Conservation (phyloP, 2,113 vertebrate genomes). For the Aplodontia rufa region DNA sequence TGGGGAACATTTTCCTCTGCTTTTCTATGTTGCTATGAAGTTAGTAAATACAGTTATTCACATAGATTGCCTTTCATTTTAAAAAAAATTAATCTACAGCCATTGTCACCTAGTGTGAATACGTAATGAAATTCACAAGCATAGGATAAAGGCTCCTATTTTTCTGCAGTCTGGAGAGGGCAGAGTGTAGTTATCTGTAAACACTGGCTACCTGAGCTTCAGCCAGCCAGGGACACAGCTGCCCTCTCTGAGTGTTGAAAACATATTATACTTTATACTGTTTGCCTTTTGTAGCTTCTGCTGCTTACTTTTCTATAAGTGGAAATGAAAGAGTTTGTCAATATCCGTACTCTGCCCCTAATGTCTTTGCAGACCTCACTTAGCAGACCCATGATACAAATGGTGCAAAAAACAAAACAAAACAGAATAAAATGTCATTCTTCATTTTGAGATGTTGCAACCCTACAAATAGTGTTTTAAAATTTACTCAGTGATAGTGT, state of each 20-base stretch:
- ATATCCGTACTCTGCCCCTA: background rate
- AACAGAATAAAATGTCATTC: constrained; percentile 8
- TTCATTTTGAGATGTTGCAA: background rate
- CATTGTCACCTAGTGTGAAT: constrained; percentile 35
- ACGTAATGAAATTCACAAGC: constrained; percentile 33
- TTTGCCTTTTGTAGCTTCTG: constrained; percentile 14
- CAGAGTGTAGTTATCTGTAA: background rate
- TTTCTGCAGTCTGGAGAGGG: background rate
- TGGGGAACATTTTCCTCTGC: constrained; percentile 52
- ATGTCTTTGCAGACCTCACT: background rate
- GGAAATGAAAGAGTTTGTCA: background rate
- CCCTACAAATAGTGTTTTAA: background rate
- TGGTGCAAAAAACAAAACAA: background rate
- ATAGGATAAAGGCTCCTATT: background rate
- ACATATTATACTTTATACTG: background rate
- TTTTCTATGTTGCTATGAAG: constrained; percentile 45
- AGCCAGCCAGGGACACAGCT: background rate
- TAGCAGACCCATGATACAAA: constrained; percentile 11
- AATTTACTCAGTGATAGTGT: background rate
- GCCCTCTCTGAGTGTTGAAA: background rate
- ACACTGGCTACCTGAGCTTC: background rate
- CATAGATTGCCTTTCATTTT: constrained; percentile 16
- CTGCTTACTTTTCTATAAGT: background rate
- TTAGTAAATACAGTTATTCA: constrained; percentile 60
- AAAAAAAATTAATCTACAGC: constrained; percentile 57